Percentiles rank a stretch among this genome's conserved stretches.
Evolutionary conservation across 64 coral and sea anemone genomes (phyloP).

Genomic region (Stichodactyla mertensii): DNA sequence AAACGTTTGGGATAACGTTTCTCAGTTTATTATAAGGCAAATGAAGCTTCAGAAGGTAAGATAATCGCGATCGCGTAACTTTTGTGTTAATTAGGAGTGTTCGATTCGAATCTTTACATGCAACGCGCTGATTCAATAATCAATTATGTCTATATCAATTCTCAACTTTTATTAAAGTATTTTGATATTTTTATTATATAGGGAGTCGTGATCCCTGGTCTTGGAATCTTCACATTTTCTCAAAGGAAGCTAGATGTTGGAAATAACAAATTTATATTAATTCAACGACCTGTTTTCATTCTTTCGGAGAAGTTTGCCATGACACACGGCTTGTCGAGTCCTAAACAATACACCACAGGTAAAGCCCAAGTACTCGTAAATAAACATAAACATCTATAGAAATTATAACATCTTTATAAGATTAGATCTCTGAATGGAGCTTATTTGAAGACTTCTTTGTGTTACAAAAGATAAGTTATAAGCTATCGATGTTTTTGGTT

Average conservation of each 20-base stretch:
- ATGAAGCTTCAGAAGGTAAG: slow-evolving; percentile 91
- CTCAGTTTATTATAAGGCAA: slow-evolving; percentile 80
- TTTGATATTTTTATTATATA: slow-evolving; percentile 23
- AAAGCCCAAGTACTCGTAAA: background rate
- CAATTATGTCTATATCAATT: background rate
- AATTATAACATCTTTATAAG: background rate
- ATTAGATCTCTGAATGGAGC: background rate
- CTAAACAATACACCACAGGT: slow-evolving; percentile 97
- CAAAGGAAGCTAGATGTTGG: slow-evolving; percentile 95
- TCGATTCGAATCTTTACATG: background rate
- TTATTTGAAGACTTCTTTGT: background rate
- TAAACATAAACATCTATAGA: background rate
- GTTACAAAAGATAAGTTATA: background rate
- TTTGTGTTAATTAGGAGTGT: background rate
- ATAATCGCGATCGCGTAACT: background rate
- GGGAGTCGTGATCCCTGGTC: slow-evolving; percentile 87
- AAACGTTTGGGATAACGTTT: slow-evolving; percentile 90
- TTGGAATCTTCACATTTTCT: slow-evolving; percentile 86
- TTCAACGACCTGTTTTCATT: slow-evolving; percentile 93
- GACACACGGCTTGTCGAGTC: slow-evolving; percentile 76
- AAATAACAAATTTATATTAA: slow-evolving; percentile 82
- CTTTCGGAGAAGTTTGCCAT: slow-evolving; percentile 97
- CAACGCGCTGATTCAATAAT: background rate
- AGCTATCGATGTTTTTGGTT: background rate
- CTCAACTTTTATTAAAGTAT: background rate